phyloP scores from a whole-genome alignment of 2,797 vertebrate genomes.

The Luscinia luscinia region DNA sequence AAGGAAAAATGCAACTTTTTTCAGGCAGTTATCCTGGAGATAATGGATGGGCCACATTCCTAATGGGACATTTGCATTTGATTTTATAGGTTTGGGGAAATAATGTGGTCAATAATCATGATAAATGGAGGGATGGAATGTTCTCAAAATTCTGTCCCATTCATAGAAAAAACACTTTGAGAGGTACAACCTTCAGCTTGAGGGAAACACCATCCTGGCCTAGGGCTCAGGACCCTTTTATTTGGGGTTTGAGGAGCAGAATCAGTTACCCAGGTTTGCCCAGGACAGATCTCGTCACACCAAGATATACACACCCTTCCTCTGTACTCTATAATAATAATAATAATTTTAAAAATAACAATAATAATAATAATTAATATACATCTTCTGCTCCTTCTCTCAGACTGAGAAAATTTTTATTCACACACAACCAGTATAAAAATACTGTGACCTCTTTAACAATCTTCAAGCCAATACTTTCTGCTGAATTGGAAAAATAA shows the following conservation, averaged over 20 bases:
- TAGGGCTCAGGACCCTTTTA: neutral
- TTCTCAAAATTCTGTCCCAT: neutral
- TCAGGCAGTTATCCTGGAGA: neutral
- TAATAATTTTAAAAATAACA: too few species aligned
- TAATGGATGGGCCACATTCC: neutral
- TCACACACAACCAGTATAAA: slow-evolving; percentile 55
- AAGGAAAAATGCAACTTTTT: neutral
- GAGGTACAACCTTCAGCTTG: neutral
- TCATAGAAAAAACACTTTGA: neutral
- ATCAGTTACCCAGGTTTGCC: neutral
- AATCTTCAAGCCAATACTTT: slow-evolving; percentile 60
- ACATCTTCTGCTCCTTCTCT: neutral
- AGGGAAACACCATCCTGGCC: neutral
- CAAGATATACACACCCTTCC: neutral
- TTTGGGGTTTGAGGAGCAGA: neutral
- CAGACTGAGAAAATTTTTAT: slow-evolving; percentile 58
- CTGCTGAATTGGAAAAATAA: slow-evolving; percentile 66
- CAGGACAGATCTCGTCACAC: neutral
- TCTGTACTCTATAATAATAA: neutral
- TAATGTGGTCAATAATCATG: neutral
- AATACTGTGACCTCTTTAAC: slow-evolving; percentile 62
- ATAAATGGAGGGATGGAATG: neutral
- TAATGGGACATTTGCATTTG: neutral
- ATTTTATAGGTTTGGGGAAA: neutral
- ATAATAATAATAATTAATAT: neutral